Conservation (phyloP, 2,113 vertebrate genomes). For the Toxotes jaculatrix region DNA sequence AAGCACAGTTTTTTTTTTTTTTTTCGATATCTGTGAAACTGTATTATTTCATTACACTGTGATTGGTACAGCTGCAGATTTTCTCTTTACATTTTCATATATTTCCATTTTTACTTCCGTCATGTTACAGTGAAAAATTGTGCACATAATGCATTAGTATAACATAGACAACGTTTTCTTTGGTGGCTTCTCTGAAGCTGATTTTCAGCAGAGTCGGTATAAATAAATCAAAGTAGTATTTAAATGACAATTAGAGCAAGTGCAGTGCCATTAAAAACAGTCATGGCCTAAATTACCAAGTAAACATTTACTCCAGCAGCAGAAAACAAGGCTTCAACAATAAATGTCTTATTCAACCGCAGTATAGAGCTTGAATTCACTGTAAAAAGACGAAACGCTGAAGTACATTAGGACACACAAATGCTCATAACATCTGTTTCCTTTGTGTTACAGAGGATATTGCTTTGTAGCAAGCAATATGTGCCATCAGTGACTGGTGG, state of each 20-base stretch:
- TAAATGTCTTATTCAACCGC: constrained; percentile 39
- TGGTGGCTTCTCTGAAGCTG: background rate
- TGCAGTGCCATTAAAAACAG: background rate
- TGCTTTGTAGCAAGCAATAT: constrained; percentile 62
- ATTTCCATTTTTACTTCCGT: background rate
- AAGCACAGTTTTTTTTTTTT: background rate
- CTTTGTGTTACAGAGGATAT: constrained; percentile 74
- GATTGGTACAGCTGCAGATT: background rate
- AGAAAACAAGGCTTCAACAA: constrained; percentile 39
- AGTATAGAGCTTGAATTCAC: constrained; percentile 16
- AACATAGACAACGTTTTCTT: background rate
- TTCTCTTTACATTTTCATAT: background rate
- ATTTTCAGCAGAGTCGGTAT: constrained; percentile 2
- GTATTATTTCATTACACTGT: background rate
- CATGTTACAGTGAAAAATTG: background rate
- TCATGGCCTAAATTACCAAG: constrained; percentile 1
- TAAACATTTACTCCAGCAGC: constrained; percentile 20
- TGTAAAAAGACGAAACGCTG: constrained; percentile 41
- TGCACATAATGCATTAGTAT: background rate
- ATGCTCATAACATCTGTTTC: constrained; percentile 76
- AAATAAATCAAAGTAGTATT: constrained; percentile 34
- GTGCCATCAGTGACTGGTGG: constrained; percentile 74
- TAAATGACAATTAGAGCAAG: constrained; percentile 33
- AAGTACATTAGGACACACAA: constrained; percentile 66
- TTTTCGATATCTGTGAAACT: background rate